phyloP scores from a whole-genome alignment of 1,140 invertebrate species.

The Matsumurasca onukii region DNA sequence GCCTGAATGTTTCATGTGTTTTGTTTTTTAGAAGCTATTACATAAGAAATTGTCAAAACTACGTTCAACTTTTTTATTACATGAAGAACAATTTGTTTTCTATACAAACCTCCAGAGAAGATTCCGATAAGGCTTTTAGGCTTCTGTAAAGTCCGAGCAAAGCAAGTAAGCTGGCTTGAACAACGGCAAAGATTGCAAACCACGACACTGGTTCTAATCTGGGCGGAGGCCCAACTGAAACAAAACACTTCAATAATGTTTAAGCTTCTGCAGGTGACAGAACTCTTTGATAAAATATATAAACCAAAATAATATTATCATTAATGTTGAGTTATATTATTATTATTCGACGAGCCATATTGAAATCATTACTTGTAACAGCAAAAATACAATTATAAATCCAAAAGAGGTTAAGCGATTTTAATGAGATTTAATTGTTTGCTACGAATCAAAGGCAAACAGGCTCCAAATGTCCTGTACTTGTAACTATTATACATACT shows the following conservation, averaged over 20 bases:
- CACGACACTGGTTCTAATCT: slow-evolving; percentile 39
- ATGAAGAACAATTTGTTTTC: neutral
- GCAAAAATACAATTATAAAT: too few relatives aligned
- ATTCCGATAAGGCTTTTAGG: slow-evolving; percentile 34
- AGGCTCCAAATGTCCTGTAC: too few relatives aligned
- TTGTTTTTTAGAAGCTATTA: neutral
- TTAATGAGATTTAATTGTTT: too few relatives aligned
- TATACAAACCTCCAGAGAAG: slow-evolving; percentile 31
- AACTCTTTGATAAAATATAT: neutral
- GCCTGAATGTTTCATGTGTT: neutral
- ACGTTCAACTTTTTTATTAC: neutral
- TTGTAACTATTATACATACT: too few relatives aligned
- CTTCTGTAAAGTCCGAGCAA: slow-evolving; percentile 37
- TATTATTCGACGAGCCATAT: too few relatives aligned
- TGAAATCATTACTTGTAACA: too few relatives aligned
- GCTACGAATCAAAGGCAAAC: too few relatives aligned
- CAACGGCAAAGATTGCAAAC: slow-evolving; percentile 33
- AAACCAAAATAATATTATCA: too few relatives aligned
- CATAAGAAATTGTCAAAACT: neutral
- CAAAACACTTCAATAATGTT: slow-evolving; percentile 14
- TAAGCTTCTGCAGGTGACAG: neutral
- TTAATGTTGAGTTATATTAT: too few relatives aligned
- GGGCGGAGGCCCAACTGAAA: slow-evolving; percentile 39
- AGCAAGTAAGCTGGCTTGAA: slow-evolving; percentile 31
- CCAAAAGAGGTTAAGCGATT: too few relatives aligned